phyloP scores from a whole-genome alignment of 2,113 vertebrate genomes.

The Melanostigma gelatinosum region DNA sequence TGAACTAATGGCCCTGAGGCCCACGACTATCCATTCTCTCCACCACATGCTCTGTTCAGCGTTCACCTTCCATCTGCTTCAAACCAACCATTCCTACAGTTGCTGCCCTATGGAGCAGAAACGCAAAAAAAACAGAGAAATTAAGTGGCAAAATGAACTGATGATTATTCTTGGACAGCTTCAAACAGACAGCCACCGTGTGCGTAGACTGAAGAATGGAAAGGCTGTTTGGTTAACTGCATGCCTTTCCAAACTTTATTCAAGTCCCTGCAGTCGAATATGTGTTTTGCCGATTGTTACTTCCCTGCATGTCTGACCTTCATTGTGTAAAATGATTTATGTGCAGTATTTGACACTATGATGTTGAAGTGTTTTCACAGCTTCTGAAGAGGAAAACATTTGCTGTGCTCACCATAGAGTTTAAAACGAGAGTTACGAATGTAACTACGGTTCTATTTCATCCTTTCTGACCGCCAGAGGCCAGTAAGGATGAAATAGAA shows the following conservation, averaged over 20 bases:
- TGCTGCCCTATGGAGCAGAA: background rate
- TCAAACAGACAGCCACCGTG: background rate
- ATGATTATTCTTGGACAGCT: background rate
- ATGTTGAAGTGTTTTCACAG: background rate
- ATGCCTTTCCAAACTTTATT: background rate
- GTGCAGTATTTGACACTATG: background rate
- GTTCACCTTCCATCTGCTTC: slow-evolving; percentile 26
- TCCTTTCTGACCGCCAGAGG: too few relatives aligned
- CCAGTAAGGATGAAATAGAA: too few relatives aligned
- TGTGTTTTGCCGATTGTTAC: background rate
- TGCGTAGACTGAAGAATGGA: background rate
- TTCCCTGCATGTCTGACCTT: slow-evolving; percentile 2
- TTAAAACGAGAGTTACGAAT: background rate
- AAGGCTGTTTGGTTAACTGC: background rate
- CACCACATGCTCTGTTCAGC: slow-evolving; percentile 47
- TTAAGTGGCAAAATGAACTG: background rate
- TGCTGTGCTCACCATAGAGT: background rate
- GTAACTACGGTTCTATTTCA: too few relatives aligned
- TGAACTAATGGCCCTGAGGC: slow-evolving; percentile 45
- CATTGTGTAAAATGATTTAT: background rate
- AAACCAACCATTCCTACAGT: slow-evolving; percentile 8
- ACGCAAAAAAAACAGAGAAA: background rate
- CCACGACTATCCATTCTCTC: slow-evolving; percentile 40
- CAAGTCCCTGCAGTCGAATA: background rate
- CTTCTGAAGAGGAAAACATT: background rate